Evolutionary conservation across 1,140 invertebrate species (phyloP).

Genomic region (Euura lappo): DNA sequence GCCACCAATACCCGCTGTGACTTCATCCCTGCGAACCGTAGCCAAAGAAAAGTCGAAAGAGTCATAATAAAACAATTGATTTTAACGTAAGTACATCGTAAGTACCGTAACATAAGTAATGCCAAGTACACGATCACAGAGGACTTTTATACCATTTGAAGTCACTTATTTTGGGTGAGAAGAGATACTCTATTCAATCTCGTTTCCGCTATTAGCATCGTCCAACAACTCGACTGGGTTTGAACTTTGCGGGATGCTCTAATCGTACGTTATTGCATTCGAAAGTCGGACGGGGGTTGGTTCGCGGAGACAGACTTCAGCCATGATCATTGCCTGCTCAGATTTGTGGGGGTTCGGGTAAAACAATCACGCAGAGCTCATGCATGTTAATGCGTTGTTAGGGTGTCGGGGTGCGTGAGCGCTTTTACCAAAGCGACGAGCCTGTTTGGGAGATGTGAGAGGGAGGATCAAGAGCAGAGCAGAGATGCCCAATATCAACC

Average conservation of each 20-base stretch:
- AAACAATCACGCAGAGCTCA: conserved; percentile 62
- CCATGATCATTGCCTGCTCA: conserved; percentile 39
- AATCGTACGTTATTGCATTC: not conserved
- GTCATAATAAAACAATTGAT: too few species aligned
- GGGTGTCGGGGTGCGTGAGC: conserved; percentile 40
- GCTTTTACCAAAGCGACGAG: not conserved
- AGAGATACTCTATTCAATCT: too few species aligned
- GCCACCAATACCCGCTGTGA: too few species aligned
- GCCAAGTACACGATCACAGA: too few species aligned
- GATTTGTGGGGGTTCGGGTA: conserved; percentile 54
- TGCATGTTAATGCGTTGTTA: conserved; percentile 62
- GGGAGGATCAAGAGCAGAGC: conserved; percentile 35
- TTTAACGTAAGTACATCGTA: too few species aligned
- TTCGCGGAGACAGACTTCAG: conserved; percentile 33
- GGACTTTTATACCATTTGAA: too few species aligned
- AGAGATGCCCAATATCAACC: conserved; percentile 59
- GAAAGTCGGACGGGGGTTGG: not conserved
- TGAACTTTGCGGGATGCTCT: not conserved
- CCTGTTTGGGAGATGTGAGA: conserved; percentile 23
- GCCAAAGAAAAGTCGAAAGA: too few species aligned
- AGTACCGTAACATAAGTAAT: too few species aligned
- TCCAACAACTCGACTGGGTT: not conserved
- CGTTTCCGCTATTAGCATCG: not conserved
- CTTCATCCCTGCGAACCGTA: too few species aligned
- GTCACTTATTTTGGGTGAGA: too few species aligned